A percentile compares a stretch with the other conserved stretches of the same genome.
phyloP scores from a whole-genome alignment of 2,113 vertebrate genomes.

The Asarcornis scutulata region DNA sequence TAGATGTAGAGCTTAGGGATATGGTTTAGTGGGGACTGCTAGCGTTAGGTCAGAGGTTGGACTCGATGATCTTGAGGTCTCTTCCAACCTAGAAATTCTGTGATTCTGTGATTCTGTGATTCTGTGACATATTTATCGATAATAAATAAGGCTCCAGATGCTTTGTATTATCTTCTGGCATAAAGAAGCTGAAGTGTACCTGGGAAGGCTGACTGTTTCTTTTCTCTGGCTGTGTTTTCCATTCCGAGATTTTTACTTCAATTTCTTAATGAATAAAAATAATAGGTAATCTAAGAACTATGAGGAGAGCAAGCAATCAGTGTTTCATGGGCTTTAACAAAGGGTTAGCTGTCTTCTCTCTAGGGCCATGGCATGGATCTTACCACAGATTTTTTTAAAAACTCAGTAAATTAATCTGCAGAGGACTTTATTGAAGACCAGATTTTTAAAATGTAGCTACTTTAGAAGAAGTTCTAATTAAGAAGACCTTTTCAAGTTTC shows the following conservation, averaged over 20 bases:
- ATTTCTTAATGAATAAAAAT: neutral
- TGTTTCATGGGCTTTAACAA: neutral
- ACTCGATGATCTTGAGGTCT: too few relatives aligned
- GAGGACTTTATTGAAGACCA: rapidly evolving
- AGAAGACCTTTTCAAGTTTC: neutral
- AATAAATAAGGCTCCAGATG: neutral
- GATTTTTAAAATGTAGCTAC: neutral
- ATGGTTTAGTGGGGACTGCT: too few relatives aligned
- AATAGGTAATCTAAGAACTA: neutral
- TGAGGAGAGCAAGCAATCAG: neutral
- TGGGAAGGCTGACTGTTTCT: neutral
- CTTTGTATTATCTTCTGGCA: neutral
- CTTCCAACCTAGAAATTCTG: too few relatives aligned
- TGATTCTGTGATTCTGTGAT: too few relatives aligned
- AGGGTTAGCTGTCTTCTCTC: neutral
- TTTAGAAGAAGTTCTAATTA: neutral
- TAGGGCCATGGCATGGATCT: neutral
- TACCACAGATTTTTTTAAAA: neutral
- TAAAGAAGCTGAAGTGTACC: neutral
- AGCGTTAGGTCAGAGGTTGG: too few relatives aligned
- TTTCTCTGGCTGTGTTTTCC: neutral
- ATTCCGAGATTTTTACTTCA: neutral
- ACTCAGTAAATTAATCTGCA: neutral
- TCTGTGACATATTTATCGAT: neutral
- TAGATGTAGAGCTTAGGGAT: too few relatives aligned